Base-by-base conservation (phyloP, 2,797 vertebrate genomes). In the Sebastes minor region DNA sequence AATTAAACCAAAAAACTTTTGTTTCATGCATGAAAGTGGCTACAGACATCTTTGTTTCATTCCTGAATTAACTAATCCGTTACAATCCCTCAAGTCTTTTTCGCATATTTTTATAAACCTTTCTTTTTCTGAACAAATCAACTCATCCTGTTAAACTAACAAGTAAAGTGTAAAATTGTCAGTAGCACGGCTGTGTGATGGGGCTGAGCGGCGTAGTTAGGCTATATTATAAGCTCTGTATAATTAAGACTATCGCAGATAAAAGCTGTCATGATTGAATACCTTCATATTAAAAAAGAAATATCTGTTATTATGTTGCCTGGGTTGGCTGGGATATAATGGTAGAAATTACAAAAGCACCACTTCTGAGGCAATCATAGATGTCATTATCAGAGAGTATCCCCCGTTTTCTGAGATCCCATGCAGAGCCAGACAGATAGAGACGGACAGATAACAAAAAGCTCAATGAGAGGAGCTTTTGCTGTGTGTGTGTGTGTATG, bases 301-400 rank as follows among this genome's bases (percentile, higher is more conserved):
- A 71, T 1, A 25, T 53, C 2, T 57, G 59, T 76, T 52, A 59
- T 76, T n/a, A 59, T 61, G 74, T 46, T 62, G 28, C 27, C 55
- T 23, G 32, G 42, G 35, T 63, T 75, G 71, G 61, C 62, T 63
- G 27, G 49, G 22, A 76, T 25, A 16, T 52, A 73, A 76, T 57
- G 61, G 59, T 23, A 63, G 49, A n/a, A 62, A 78, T 78, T 20
- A 76, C 22, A 72, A 61, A 86, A 83, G 61, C 16, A 10, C 16
- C 22, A 65, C 63, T 76, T 78, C 46, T 57, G 60, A 88, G 33
- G 53, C 62, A 81, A 84, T 84, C 66, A 78, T 6, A 10, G 70
- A 71, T 66, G 67, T 78, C 52, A 61, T 88, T 73, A 81, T 73
- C 57, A 81, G 68, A 85, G 68, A 82, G 71, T 35, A 69, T 63